Conservation (phyloP, 2,888 invertebrate genomes). For the Chrysolina americana region DNA sequence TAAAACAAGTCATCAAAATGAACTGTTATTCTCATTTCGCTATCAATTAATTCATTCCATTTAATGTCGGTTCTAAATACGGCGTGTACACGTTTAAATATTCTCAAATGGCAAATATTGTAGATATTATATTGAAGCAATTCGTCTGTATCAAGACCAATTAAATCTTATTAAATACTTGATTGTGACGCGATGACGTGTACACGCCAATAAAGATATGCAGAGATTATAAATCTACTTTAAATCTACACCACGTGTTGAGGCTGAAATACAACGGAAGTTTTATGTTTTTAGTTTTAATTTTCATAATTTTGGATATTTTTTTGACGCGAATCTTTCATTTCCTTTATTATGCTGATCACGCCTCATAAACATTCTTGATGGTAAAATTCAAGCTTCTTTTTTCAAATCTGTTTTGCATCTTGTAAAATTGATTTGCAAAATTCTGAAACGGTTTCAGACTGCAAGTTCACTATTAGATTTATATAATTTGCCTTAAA, state of each 20-base stretch:
- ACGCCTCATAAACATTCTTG: too few relatives aligned
- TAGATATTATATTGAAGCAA: neutral
- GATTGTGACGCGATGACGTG: constrained; percentile 11
- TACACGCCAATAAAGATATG: neutral
- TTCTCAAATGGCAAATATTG: neutral
- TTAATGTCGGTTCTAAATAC: neutral
- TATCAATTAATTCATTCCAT: neutral
- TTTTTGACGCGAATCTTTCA: too few relatives aligned
- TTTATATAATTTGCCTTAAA: too few relatives aligned
- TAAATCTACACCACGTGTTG: neutral
- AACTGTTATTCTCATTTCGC: neutral
- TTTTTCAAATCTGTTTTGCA: too few relatives aligned
- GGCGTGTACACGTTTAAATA: constrained; percentile 8
- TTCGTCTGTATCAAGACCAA: neutral
- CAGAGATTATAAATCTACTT: neutral
- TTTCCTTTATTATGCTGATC: too few relatives aligned
- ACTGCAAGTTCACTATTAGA: too few relatives aligned
- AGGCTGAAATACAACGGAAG: too few relatives aligned
- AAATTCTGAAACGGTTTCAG: too few relatives aligned
- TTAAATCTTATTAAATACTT: constrained; percentile 5
- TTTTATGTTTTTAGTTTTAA: too few relatives aligned
- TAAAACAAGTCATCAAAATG: neutral
- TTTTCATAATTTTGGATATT: too few relatives aligned
- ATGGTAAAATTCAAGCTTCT: too few relatives aligned
- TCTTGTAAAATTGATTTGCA: too few relatives aligned